Evolutionary conservation across 2,797 vertebrate species (phyloP), one percentile per base, ranked within the genome.

Genomic region (Buceros bicornis): DNA sequence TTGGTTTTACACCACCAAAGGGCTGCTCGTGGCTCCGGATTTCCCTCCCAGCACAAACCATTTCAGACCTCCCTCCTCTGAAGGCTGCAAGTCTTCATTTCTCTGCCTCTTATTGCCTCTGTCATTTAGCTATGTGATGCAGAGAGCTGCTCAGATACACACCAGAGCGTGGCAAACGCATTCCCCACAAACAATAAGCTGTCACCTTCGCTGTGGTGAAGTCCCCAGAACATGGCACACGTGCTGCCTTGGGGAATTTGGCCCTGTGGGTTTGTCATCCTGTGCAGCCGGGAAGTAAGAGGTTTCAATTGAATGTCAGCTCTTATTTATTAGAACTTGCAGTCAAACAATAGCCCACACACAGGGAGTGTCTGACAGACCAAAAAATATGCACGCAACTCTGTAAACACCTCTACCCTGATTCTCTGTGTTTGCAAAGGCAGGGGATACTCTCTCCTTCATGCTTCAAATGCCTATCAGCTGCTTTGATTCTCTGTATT

Each of bases 321-420:
- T 84, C 94, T 95, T 96, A 91, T 97, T 96, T 92, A 94, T 96
- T 96, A 86, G 82, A 94, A 96, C 78, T 97, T 79, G 72, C 87
- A 95, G 72, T 90, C 56, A 94, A 92, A 97, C 96, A 97, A 97
- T 97, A 77, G 95, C 85, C 96, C 97, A 97, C 96, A 96, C 93
- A 97, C 85, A 90, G 92, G 77, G 96, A 96, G 70, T 67, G 85
- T 77, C 95, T 93, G 90, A 87, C 76, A 73, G 82, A 60, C 81
- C 1, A 71, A 13, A 79, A 97, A 85, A 83, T 64, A 74, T 61
- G 69, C 64, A 71, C 14, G 12, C 77, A 89, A 91, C 77, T 86
- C 83, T 0, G 17, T 95, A 91, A 96, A 95, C 74, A 97, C 95
- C 78, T 96, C 86, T 60, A 76, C 82, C 82, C 91, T 94, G 77